A percentile compares a stretch with the other conserved stretches of the same genome.
These are phyloP conservation scores for Sipunculus nudus DNA, from an alignment of 2,888 invertebrate species.

Conservation along the genomic window DNA sequence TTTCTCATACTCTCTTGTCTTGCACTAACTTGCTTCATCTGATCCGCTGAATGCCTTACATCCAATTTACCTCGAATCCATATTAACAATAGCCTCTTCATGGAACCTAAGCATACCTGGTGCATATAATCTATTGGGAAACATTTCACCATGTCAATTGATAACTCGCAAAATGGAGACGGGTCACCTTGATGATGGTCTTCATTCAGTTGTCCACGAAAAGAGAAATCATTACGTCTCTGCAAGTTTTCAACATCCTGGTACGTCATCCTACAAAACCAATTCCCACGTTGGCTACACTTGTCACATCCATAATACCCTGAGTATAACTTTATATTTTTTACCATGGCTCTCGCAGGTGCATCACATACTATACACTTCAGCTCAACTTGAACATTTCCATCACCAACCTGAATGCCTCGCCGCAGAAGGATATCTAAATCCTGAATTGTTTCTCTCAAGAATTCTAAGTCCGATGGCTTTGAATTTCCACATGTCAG, in stretches of 20 bases:
- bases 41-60: neutral
- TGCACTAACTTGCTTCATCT: neutral
- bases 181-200: constrained; percentile 2
- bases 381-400: neutral
- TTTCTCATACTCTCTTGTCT: neutral
- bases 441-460: neutral
- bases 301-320: constrained; percentile 32
- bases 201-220: neutral
- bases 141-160: constrained; percentile 14
- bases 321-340: constrained; percentile 18
- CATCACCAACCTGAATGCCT: neutral
- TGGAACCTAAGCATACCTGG: neutral
- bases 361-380: constrained; percentile 31
- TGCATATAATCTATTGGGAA: constrained; percentile 14
- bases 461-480: constrained; percentile 8
- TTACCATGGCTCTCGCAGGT: constrained; percentile 26
- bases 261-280: constrained; percentile 5
- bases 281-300: constrained; percentile 19
- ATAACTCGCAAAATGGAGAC: constrained; percentile 10
- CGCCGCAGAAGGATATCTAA: neutral
- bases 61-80: neutral
- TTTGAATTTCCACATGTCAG: constrained; percentile 5
- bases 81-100: constrained; percentile 1
- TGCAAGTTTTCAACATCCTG: neutral
- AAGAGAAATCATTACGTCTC: neutral